phyloP scores from a whole-genome alignment of 2,888 invertebrate species.

The Idaea biselata region DNA sequence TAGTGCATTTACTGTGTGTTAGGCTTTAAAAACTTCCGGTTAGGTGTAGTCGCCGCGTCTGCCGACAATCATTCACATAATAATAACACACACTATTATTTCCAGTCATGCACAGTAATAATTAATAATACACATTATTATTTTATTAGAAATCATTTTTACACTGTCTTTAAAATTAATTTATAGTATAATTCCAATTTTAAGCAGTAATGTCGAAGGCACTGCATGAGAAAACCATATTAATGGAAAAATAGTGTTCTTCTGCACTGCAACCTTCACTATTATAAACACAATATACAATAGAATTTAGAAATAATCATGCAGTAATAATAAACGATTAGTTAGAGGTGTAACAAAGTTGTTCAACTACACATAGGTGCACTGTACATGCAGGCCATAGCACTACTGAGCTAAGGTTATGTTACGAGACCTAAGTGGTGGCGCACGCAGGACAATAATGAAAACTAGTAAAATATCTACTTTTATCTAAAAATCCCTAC shows the following conservation, averaged over 20 bases:
- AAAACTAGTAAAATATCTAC: too few species aligned
- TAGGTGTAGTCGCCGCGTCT: constrained; percentile 51
- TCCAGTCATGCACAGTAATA: not conserved
- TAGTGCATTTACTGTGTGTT: constrained; percentile 47
- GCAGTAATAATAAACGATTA: not conserved
- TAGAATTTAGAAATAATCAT: not conserved
- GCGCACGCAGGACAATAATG: too few species aligned
- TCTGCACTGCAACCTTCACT: not conserved
- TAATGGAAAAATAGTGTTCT: not conserved
- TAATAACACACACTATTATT: constrained; percentile 36
- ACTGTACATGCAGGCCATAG: not conserved
- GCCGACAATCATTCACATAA: constrained; percentile 52
- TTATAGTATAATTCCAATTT: not conserved
- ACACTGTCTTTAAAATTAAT: not conserved
- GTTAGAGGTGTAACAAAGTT: not conserved
- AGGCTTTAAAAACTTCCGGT: constrained; percentile 49
- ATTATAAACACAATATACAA: not conserved
- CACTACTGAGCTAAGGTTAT: not conserved
- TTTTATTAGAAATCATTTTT: not conserved
- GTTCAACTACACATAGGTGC: not conserved
- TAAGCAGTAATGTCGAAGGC: not conserved
- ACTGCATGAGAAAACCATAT: not conserved
- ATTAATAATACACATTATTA: not conserved
- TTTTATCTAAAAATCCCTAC: too few species aligned
- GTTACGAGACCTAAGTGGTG: not conserved